Percentiles rank a stretch among this genome's conserved stretches.
These are phyloP conservation scores for Drosophila yakuba DNA, from an alignment of 1,140 invertebrate genomes.

Conservation along the genomic window DNA sequence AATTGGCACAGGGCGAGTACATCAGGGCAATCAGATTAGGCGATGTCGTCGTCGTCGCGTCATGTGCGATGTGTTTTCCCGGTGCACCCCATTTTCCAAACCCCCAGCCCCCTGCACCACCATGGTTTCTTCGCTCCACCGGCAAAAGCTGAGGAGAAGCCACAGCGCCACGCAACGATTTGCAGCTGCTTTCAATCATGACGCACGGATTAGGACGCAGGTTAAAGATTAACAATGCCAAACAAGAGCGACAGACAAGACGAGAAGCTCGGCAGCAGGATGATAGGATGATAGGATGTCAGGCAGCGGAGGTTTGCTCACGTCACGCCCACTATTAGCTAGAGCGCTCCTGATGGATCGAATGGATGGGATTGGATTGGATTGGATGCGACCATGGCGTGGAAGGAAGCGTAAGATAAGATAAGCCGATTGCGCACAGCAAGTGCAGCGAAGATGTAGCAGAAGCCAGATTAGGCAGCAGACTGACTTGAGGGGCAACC, in stretches of 20 bases:
- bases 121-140: not conserved
- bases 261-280: conserved; percentile 6
- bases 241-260: conserved; percentile 22
- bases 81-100: conserved; percentile 7
- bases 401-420: conserved; percentile 29
- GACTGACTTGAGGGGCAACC: not conserved
- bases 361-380: conserved; percentile 1
- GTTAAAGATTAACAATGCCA: conserved; percentile 75
- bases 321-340: conserved; percentile 41
- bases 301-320: conserved; percentile 31
- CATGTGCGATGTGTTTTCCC: conserved; percentile 45
- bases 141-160: not conserved
- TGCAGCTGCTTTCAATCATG: conserved; percentile 78
- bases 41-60: conserved; percentile 33
- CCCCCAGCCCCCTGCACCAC: too few relatives aligned
- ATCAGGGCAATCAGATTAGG: conserved; percentile 75
- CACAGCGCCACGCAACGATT: conserved; percentile 45
- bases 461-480: conserved; percentile 1
- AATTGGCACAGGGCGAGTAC: conserved; percentile 66
- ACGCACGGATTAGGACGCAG: conserved; percentile 77
- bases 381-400: conserved; percentile 18
- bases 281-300: conserved; percentile 22
- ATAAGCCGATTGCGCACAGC: conserved; percentile 55
- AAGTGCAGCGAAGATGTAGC: not conserved
- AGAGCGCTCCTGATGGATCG: conserved; percentile 11